Conservation (phyloP, 2,888 invertebrate species). For the Conomelus anceps region DNA sequence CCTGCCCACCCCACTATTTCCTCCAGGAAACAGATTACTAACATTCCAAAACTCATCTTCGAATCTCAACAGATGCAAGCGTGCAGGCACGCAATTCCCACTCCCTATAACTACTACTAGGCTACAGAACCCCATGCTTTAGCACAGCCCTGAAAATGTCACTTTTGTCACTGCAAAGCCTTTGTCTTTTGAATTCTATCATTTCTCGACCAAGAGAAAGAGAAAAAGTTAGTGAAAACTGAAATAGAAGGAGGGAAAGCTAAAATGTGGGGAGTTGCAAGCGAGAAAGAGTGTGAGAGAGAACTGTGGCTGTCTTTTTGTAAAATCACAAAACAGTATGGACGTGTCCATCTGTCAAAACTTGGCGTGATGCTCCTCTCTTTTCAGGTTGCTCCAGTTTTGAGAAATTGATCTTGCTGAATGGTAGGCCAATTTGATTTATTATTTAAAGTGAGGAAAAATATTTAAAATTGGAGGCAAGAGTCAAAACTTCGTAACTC, state of each 20-base stretch:
- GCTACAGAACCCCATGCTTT: not conserved
- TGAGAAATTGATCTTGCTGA: not conserved
- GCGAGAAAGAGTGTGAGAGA: not conserved
- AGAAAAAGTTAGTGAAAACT: not conserved
- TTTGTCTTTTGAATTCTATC: not conserved
- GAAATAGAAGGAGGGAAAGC: too few species aligned
- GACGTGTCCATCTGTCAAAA: not conserved
- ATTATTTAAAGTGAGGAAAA: not conserved
- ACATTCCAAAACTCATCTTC: not conserved
- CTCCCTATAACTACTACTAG: not conserved
- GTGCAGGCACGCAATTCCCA: not conserved
- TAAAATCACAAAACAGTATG: not conserved
- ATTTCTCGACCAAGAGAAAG: not conserved
- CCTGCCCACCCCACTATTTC: too few species aligned
- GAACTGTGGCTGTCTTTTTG: too few species aligned
- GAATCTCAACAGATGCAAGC: not conserved
- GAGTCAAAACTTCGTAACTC: too few species aligned
- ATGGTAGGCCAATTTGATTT: constrained; percentile 8
- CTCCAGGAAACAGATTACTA: not conserved
- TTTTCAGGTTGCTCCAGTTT: not conserved
- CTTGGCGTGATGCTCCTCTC: not conserved
- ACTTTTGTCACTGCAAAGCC: not conserved
- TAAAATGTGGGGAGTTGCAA: too few species aligned
- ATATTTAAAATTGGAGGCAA: constrained; percentile 9
- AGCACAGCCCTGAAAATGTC: not conserved